Conservation (phyloP, 2,113 vertebrate species). For the Clarias magur region DNA sequence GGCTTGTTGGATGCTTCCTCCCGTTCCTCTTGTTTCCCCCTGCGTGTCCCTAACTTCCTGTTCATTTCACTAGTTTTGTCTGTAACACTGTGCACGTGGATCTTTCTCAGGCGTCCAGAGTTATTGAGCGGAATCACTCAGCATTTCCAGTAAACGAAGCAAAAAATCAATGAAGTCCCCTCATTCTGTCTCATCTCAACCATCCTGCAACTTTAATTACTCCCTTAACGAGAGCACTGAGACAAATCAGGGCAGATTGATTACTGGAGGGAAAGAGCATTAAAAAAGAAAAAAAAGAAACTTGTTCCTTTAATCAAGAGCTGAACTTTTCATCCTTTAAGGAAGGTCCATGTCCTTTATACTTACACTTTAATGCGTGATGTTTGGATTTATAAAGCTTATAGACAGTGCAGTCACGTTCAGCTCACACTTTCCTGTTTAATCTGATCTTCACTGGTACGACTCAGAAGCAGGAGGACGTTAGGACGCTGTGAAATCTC, state of each 20-base stretch:
- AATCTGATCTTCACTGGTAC: background rate
- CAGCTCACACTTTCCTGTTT: background rate
- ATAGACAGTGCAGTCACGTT: background rate
- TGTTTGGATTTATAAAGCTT: background rate
- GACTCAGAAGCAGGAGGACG: background rate
- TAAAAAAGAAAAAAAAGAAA: conserved; percentile 4
- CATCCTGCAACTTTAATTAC: conserved; percentile 55
- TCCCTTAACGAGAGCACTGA: conserved; percentile 54
- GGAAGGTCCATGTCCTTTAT: background rate
- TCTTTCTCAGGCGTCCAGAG: background rate
- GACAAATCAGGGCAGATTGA: conserved; percentile 53
- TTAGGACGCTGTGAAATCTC: background rate
- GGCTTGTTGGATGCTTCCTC: background rate
- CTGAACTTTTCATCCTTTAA: conserved; percentile 32
- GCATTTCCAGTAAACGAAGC: background rate
- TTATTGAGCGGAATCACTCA: conserved; percentile 27
- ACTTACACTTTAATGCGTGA: background rate
- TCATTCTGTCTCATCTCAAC: conserved; percentile 45
- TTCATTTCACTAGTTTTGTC: background rate
- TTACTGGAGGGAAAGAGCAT: conserved; percentile 36
- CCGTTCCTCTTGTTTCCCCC: background rate
- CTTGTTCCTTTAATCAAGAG: conserved; percentile 42
- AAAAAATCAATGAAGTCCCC: conserved; percentile 21
- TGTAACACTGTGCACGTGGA: background rate
- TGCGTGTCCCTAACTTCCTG: background rate